phyloP scores from a whole-genome alignment of 2,888 invertebrate genomes.

The Dryocosmus kuriphilus region DNA sequence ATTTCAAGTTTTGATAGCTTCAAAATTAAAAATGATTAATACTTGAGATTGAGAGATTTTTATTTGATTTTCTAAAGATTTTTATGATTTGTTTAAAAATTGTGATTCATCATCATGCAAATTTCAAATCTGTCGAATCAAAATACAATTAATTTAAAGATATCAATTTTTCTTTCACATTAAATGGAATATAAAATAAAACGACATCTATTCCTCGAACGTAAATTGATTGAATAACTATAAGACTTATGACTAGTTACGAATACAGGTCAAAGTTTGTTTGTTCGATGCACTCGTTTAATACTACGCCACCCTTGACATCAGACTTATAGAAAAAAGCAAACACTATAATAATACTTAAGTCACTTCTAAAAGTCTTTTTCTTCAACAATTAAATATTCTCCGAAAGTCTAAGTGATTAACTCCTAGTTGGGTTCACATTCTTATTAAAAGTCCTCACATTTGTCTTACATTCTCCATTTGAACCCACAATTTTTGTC shows the following conservation, averaged over 20 bases:
- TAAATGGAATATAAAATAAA: neutral
- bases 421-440: neutral
- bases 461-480: conserved; percentile 13
- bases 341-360: neutral
- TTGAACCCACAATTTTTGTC: conserved; percentile 13
- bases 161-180: no score
- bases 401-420: neutral
- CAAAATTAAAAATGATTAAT: no score
- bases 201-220: neutral
- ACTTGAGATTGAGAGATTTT: no score
- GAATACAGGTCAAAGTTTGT: neutral
- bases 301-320: conserved; percentile 1
- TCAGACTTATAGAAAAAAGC: neutral
- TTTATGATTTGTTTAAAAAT: no score
- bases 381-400: neutral
- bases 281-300: conserved; percentile 26
- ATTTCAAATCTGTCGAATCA: no score
- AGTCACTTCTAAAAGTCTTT: neutral
- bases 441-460: neutral
- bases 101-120: no score
- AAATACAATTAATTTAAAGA: no score
- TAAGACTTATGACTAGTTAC: conserved; percentile 4
- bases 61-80: no score
- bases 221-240: conserved; percentile 28
- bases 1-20: no score